A percentile compares a stretch with the other conserved stretches of the same genome.
Conservation (phyloP, 2,888 invertebrate genomes). For the Tanytarsus gracilentus region DNA sequence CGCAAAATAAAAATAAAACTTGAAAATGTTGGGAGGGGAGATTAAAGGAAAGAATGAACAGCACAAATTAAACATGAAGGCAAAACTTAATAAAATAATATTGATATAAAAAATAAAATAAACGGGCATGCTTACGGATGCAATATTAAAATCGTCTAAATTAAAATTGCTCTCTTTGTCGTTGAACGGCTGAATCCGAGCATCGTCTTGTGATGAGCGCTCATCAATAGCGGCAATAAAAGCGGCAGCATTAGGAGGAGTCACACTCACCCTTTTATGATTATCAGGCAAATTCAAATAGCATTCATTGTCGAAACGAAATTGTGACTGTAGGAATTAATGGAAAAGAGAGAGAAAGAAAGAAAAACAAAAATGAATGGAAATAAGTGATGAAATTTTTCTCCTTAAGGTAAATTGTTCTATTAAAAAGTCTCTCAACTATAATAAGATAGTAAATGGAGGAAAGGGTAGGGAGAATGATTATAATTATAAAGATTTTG, state of each 20-base stretch:
- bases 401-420: too few species aligned
- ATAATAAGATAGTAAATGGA: too few species aligned
- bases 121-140: constrained; percentile 42
- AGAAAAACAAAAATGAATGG: not conserved
- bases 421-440: too few species aligned
- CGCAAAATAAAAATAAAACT: too few species aligned
- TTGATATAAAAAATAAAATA: constrained; percentile 32
- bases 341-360: constrained; percentile 27
- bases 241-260: constrained; percentile 32
- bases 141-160: constrained; percentile 41
- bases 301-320: constrained; percentile 99
- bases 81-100: constrained; percentile 32
- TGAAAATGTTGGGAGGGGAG: too few species aligned
- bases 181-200: constrained; percentile 28
- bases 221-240: constrained; percentile 31
- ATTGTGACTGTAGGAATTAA: constrained; percentile 94
- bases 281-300: constrained; percentile 95
- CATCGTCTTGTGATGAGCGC: constrained; percentile 2
- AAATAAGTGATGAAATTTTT: too few species aligned
- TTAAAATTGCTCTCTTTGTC: constrained; percentile 32
- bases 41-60: constrained; percentile 28
- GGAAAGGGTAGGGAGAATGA: too few species aligned
- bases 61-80: constrained; percentile 31
- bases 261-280: constrained; percentile 90
- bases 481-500: too few species aligned